Percentiles rank a stretch among this genome's conserved stretches.
Conservation (phyloP, 2,113 vertebrate genomes). For the Brachionichthys hirsutus region DNA sequence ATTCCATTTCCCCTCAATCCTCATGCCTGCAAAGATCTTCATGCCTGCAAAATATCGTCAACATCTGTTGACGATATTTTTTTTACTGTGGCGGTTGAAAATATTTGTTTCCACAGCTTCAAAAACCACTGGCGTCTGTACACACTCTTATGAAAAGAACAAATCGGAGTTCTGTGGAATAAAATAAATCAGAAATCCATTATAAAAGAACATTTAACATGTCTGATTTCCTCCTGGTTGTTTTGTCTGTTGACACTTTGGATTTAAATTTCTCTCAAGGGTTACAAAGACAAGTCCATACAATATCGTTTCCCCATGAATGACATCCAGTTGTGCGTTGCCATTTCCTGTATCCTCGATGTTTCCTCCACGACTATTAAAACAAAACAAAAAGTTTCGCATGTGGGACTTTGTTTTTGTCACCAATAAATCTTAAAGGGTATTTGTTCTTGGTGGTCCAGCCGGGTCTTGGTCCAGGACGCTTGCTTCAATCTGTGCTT, state of each 20-base stretch:
- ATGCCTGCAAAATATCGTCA: no score
- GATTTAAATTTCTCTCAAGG: slow-evolving; percentile 70
- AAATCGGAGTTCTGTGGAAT: slow-evolving; percentile 36
- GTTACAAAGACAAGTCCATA: slow-evolving; percentile 62
- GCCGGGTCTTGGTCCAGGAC: slow-evolving; percentile 51
- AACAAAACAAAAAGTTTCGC: slow-evolving; percentile 41
- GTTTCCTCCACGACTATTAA: neutral
- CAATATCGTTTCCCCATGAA: slow-evolving; percentile 42
- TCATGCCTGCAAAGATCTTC: slow-evolving; percentile 76
- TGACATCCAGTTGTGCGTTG: slow-evolving; percentile 53
- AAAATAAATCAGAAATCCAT: slow-evolving; percentile 22
- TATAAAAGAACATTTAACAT: slow-evolving; percentile 50
- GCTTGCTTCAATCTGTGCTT: slow-evolving; percentile 60
- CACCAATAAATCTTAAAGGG: slow-evolving; percentile 69
- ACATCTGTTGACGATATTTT: slow-evolving; percentile 2
- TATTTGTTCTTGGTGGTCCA: slow-evolving; percentile 63
- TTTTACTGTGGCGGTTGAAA: slow-evolving; percentile 36
- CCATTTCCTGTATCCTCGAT: slow-evolving; percentile 36
- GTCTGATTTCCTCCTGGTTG: slow-evolving; percentile 31
- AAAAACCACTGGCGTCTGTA: slow-evolving; percentile 63
- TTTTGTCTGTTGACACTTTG: slow-evolving; percentile 40
- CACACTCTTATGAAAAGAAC: slow-evolving; percentile 68
- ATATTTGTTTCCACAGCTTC: slow-evolving; percentile 57
- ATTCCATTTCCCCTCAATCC: slow-evolving; percentile 67
- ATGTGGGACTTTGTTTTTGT: slow-evolving; percentile 39